Conservation (phyloP, 2,888 invertebrate species). For the Candidula unifasciata region DNA sequence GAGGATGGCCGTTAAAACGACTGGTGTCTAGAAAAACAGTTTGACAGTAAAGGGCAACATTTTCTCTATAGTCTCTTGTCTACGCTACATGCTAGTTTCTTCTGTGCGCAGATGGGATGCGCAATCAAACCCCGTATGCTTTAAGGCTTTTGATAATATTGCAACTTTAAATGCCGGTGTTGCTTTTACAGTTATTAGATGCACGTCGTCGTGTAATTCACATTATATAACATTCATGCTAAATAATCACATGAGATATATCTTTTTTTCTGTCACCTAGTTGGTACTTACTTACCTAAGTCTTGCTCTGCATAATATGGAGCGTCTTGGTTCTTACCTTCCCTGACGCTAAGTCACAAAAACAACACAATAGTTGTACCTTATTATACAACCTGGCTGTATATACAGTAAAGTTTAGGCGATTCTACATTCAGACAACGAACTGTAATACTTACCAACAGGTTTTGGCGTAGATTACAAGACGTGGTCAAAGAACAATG, state of each 20-base stretch:
- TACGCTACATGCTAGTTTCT: slow-evolving; percentile 36
- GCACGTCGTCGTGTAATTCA: no score
- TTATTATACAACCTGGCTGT: not conserved
- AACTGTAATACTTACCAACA: slow-evolving; percentile 9
- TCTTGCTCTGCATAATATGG: no score
- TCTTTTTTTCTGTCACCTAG: no score
- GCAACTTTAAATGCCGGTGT: no score
- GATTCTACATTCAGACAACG: not conserved
- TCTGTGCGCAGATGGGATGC: slow-evolving; percentile 45
- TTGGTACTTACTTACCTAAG: no score
- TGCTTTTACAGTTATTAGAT: no score
- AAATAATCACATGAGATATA: no score
- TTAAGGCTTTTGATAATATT: not conserved
- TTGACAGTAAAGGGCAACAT: not conserved
- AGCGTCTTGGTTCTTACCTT: no score
- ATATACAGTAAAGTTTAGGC: not conserved
- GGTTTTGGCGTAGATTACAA: not conserved
- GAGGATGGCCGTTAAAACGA: no score
- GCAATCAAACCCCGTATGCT: slow-evolving; percentile 6
- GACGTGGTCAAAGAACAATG: not conserved
- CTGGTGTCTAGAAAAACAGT: not conserved
- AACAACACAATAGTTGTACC: not conserved
- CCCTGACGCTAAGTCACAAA: not conserved
- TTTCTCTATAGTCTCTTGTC: not conserved
- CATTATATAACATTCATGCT: no score